phyloP scores from a whole-genome alignment of 2,888 invertebrate species.

The Halocaridina rubra region DNA sequence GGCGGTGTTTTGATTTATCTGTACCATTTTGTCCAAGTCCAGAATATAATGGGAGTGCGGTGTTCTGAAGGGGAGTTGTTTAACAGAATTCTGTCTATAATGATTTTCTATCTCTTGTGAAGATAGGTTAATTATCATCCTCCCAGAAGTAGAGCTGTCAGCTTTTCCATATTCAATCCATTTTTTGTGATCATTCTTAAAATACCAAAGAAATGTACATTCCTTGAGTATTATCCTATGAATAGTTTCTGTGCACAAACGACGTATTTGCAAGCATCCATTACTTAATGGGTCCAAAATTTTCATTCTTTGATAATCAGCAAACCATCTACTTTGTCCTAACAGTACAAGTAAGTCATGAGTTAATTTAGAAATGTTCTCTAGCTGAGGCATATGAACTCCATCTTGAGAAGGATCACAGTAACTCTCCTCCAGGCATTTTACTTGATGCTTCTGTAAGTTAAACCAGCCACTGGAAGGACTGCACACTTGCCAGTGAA shows the following conservation, averaged over 20 bases:
- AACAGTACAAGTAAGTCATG: no score
- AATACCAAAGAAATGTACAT: constrained; percentile 19
- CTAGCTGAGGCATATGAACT: neutral
- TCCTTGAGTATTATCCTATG: neutral
- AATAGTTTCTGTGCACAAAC: constrained; percentile 33
- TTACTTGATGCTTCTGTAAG: neutral
- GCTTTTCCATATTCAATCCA: constrained; percentile 51
- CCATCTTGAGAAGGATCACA: constrained; percentile 1
- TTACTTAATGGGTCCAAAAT: constrained; percentile 6
- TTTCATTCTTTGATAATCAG: constrained; percentile 16
- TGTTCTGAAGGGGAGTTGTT: constrained; percentile 5
- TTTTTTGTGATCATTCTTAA: constrained; percentile 37
- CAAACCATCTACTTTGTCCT: constrained; percentile 38
- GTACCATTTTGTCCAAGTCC: constrained; percentile 28
- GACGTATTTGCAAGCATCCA: constrained; percentile 7
- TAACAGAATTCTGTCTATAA: neutral
- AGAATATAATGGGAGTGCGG: constrained; percentile 14
- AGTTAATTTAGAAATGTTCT: no score
- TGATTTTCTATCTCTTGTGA: constrained; percentile 44
- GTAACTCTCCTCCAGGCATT: neutral
- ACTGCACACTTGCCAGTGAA: constrained; percentile 29
- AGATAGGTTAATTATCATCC: constrained; percentile 22
- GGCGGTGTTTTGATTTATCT: constrained; percentile 41
- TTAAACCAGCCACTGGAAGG: neutral
- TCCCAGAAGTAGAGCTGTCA: constrained; percentile 16